Evolutionary conservation across 1,140 invertebrate species (phyloP), one percentile per base, ranked within the genome.

Genomic region (Panulirus ornatus): DNA sequence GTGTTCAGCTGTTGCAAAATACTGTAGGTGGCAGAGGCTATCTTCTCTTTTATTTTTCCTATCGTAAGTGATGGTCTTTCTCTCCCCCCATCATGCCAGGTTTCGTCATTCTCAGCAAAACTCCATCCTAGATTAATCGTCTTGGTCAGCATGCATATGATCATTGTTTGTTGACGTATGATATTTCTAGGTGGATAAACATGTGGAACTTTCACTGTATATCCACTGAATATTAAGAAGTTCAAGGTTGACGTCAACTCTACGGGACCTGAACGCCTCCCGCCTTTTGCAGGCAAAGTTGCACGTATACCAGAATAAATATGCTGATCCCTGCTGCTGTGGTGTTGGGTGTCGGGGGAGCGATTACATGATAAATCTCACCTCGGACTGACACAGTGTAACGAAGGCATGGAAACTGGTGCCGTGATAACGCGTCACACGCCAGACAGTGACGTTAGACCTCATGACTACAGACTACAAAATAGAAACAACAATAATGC

Each of bases 271-370:
- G 2, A 34, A 79, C 44, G 19, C 22, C 54, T 22, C 11, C 14
- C 54, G 27, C n/a, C 76, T 81, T 81, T 81, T 81, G 51, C 51
- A 38, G 3, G 30, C 58, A 70, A 75, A 6, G 38, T 22, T 14
- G 54, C 58, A 79, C 16, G 75, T 70, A 79, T 42, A 79, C 75
- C 40, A 38, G 16, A 76, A 88, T 70, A 44, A 34, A 88, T 79
- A n/a, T 79, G 34, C n/a, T 22, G 54, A 66, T 81, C 38, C 75
- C 71, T 70, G 70, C 81, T 51, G 75, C 19, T 47, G 22, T 58
- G 82, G 63, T 2, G n/a, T 51, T 75, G 22, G 34, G 75, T 78
- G 58, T 79, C 85, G 36, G 73, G 85, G 34, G 16, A 22, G n/a
- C n/a, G 58, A 66, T 27, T 30, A 11, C 2, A 27, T 66, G 58